Evolutionary conservation across 2,888 invertebrate genomes (phyloP).

Genomic region (Eristalinus aeneus): DNA sequence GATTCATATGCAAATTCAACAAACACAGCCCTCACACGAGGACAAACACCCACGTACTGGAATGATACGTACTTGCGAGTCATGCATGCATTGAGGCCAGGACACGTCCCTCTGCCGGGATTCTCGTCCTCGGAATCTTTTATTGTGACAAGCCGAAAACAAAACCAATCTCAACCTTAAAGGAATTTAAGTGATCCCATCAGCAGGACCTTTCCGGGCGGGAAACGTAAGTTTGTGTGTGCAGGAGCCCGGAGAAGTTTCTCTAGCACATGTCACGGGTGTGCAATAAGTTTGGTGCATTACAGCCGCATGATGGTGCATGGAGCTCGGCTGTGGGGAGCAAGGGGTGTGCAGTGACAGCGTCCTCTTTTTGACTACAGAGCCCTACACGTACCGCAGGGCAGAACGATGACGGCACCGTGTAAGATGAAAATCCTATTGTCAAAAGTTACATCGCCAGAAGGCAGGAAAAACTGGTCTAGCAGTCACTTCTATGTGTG

Average conservation of each 20-base stretch:
- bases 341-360: background rate
- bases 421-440: constrained; percentile 66
- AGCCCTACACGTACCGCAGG: constrained; percentile 11
- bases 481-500: background rate
- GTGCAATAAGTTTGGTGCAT: constrained; percentile 38
- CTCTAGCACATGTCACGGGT: background rate
- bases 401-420: constrained; percentile 43
- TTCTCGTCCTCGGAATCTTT: constrained; percentile 5
- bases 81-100: constrained; percentile 33
- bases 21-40: constrained; percentile 3
- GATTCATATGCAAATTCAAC: constrained; percentile 60
- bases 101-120: background rate
- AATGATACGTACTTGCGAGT: constrained; percentile 29
- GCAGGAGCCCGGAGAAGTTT: constrained; percentile 31
- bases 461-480: constrained; percentile 27
- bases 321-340: background rate
- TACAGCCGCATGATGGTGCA: background rate
- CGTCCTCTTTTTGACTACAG: constrained; percentile 18
- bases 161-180: constrained; percentile 46
- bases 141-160: constrained; percentile 46
- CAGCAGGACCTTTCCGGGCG: background rate
- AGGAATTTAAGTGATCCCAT: constrained; percentile 37
- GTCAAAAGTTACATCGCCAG: constrained; percentile 63
- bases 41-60: background rate
- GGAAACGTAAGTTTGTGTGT: constrained; percentile 18